Base-by-base conservation (phyloP, 2,888 invertebrate species). In the Tyria jacobaeae region DNA sequence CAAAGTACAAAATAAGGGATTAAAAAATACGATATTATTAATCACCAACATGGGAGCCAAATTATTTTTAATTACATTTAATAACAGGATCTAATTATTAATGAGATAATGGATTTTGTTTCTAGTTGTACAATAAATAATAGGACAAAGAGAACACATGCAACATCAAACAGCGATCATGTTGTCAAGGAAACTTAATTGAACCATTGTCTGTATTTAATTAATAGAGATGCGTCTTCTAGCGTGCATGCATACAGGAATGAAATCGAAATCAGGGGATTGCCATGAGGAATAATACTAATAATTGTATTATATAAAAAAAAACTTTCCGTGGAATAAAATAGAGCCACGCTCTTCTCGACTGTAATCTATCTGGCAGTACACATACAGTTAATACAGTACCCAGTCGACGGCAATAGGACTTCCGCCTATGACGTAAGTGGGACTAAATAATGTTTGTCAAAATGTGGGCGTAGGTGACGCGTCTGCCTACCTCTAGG, bases 141-240 rank as follows among this genome's bases (percentile, higher is more conserved):
- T 48, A 44, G 49, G 41, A 25, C n/a, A n/a, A 60, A 47, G 47
- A 59, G 35, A n/a, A 52, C 52, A 52, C 60, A 59, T 66, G 57
- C 49, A 52, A 52, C 17, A 74, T 77, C 70, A 71, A 60, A 68
- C 62, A 55, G 61, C 60, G 68, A 76, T 82, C 74, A 80, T 73
- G 68, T 70, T 75, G 77, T 76, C 79, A 71, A 51, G 64, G 68
- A 72, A 75, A 58, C 72, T 49, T 24, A 52, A 24, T 15, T 52
- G 14, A 52, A 24, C 37, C 15, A 25, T 52, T 52, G 37, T 52
- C 37, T 52, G 15, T 52, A 50, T 57, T 66, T 74, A 71, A 71
- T 59, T 74, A 62, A 62, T 25, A 25, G 48, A 48, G 25, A 14
- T 25, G 15, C 15, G 14, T 21, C 25, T 48, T 25, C 15, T 15